Evolutionary conservation across 2,888 invertebrate genomes (phyloP), one percentile per base, ranked within the genome.

Genomic region (Rhimphoctona megacephalus): DNA sequence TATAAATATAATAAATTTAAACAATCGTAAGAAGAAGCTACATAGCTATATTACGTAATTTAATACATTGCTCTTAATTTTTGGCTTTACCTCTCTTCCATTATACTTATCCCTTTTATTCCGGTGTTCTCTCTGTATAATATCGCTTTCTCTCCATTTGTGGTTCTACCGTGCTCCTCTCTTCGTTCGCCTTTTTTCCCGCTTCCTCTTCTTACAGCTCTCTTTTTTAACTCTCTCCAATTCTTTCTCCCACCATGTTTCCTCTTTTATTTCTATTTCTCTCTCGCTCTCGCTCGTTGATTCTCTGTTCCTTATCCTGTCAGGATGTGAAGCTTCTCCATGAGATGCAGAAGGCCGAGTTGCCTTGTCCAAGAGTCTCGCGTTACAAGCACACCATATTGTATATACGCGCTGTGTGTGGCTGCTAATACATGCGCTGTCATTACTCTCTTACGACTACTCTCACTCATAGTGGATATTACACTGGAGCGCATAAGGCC

Each of bases 371-470:
- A 43, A 74, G 57, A 76, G 74, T 84, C 80, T 84, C 84, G 84
- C 80, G 84, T 84, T 84, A 80, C 84, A 69, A 25, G 25, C 39
- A 52, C 30, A 25, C 57, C n/a, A 64, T 39, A 74, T 52, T 25
- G 61, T 76, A 69, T 76, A 52, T 54, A 36, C 25, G 74, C 83
- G 80, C 46, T 46, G 79, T 83, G 86, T 86, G 86, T 86, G 83
- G 80, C 77, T 73, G 70, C 46, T 57, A 81, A 76, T 80, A 67
- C 85, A 86, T 80, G 83, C 85, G 67, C 85, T 80, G 78, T 79
- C 82, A 83, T 83, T 81, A 77, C 72, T 83, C 78, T 82, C 80
- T 86, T 54, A 22, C 80, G 83, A 70, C 86, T 83, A 83, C 83
- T 83, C 83, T 69, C 74, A 22, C 70, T 81, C 81, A 69, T 43